Percentiles rank a stretch among this genome's conserved stretches.
Evolutionary conservation across 1,140 invertebrate genomes (phyloP).

Genomic region (Hydropsyche tenuis): DNA sequence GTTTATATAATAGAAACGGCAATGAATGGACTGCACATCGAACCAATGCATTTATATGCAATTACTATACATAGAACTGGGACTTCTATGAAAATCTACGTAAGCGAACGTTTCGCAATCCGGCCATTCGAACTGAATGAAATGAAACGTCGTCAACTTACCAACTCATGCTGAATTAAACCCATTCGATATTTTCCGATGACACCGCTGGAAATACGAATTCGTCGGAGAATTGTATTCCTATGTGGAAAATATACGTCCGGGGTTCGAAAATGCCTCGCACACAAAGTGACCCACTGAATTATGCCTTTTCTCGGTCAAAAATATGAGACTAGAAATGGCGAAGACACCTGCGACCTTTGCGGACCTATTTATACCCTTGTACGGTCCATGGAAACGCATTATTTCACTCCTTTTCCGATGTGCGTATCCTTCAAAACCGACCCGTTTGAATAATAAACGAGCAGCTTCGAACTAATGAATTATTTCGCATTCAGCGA

Average conservation of each 20-base stretch:
- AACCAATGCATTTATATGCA: background rate
- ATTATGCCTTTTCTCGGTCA: slow-evolving; percentile 37
- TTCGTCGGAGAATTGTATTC: slow-evolving; percentile 16
- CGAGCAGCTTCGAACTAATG: no score
- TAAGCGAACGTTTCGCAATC: background rate
- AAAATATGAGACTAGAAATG: slow-evolving; percentile 38
- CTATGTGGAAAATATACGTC: slow-evolving; percentile 1
- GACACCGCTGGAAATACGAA: background rate
- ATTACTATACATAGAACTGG: slow-evolving; percentile 10
- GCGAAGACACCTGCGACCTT: slow-evolving; percentile 26
- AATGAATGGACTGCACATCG: no score
- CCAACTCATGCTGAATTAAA: no score
- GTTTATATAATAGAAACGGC: no score
- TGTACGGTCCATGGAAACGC: background rate
- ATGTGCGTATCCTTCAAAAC: background rate
- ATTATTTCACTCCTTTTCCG: background rate
- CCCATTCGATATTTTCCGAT: background rate
- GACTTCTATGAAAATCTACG: background rate
- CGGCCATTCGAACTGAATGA: background rate
- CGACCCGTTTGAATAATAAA: no score
- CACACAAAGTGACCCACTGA: slow-evolving; percentile 42
- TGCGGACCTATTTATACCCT: slow-evolving; percentile 15
- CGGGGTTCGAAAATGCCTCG: slow-evolving; percentile 17
- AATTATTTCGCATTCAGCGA: no score
- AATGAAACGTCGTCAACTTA: background rate